Base-by-base conservation (phyloP, 53 echinoderm and acorn worm genomes). In the Apostichopus leukothele region DNA sequence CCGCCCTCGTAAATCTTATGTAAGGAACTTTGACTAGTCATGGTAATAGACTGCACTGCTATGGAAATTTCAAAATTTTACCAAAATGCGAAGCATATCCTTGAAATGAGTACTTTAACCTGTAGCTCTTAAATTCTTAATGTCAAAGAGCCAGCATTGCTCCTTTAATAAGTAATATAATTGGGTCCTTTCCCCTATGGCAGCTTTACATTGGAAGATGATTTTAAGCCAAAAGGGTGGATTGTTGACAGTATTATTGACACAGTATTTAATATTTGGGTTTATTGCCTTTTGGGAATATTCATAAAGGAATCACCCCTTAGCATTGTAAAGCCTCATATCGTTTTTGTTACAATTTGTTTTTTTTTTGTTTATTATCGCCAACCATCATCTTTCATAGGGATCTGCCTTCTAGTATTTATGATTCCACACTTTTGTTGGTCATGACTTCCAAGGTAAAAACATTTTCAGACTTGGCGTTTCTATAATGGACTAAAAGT, bases 211-310 rank as follows among this genome's bases (percentile, higher is more conserved):
- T 63, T 4, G 63, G 11, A 9, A 63, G 63, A 63, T 63, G 63
- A 63, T 63, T 63, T 63, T 13, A 63, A 63, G 6, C 63, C 63
- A 63, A 16, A 63, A 16, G 16, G 11, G 63, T 63, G 63, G 63
- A 63, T 63, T 63, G 63, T 63, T 16, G 63, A 63, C 63, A 63
- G 63, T 63, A 11, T 4, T 63, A 16, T 63, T 63, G 63, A 63
- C 63, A 63, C 63, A 63, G 63, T 63, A 63, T 63, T 63, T 63
- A 63, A 63, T 63, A 63, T 63, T 63, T 63, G 63, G 63, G 63
- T 11, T 63, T 63, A 63, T 63, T 11, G 63, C 16, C 63, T 63
- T 11, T 63, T 63, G 63, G 63, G 63, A 16, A 63, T 63, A 13
- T 63, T 63, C 63, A 63, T 63, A 63, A 63, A 63, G 63, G 63